Evolutionary conservation across 1,140 invertebrate species (phyloP), one percentile per base, ranked within the genome.

Genomic region (Micrasema longulum): DNA sequence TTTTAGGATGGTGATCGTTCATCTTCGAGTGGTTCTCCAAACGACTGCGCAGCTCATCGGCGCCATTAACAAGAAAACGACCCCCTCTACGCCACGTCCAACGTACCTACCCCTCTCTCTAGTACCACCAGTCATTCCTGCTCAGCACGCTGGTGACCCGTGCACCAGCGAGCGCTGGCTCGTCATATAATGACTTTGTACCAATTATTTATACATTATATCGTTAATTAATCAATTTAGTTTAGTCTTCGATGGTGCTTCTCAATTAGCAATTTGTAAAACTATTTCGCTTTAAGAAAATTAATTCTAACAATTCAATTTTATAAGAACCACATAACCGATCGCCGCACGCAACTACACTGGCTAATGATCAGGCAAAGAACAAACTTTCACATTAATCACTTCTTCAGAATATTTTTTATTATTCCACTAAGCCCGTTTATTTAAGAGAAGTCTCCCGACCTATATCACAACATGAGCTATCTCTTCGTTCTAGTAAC

Each of bases 21-120:
- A 43, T 75, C 73, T 50, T 75, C 73, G 35, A 75, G 73, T 41
- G 69, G 73, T n/a, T 75, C 73, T 43, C 73, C 73, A 14, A 75
- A 75, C 16, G 73, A 74, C 23, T 47, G 67, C 53, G 45, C 48
- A 9, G 31, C 57, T n/a, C 31, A 47, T 22, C 48, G 57, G 62
- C 47, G 47, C 52, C 43, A 47, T 68, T 48, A 53, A 68, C 20
- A n/a, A 16, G 1, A 10, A 38, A 20, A 9, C 41, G 6, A 38
- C 57, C 65, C 16, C 63, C 63, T 16, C 35, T 43, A 35, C 71
- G 50, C 71, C 55, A 57, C 50, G 65, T 69, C 62, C 48, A 62
- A 66, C 57, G 57, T 69, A 73, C 62, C 41, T 47, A 64, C 43
- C 60, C 23, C 7, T 4, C 26, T 52, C 0, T 52, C 9, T 22